A percentile compares a stretch with the other conserved stretches of the same genome.
phyloP scores from a whole-genome alignment of 2,888 invertebrate species.

The Mactromeris polynyma region DNA sequence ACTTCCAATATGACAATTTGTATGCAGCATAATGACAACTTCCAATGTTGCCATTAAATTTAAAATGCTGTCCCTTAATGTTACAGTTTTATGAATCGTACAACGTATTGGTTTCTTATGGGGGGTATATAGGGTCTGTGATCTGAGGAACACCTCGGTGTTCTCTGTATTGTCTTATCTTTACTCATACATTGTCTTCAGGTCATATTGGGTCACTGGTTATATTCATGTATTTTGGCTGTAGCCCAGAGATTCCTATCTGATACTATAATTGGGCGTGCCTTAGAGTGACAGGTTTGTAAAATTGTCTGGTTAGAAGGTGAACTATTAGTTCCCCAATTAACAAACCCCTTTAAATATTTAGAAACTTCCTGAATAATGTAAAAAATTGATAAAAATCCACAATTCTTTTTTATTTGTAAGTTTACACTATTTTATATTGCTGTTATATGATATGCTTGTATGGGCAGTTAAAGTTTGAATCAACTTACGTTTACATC shows the following conservation, averaged over 20 bases:
- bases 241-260: neutral
- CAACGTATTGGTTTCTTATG: neutral
- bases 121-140: neutral
- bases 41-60: neutral
- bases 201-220: neutral
- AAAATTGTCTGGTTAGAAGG: neutral
- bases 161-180: neutral
- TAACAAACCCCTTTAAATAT: too few species aligned
- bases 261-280: constrained; percentile 18
- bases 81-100: neutral
- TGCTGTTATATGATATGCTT: too few species aligned
- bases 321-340: too few species aligned
- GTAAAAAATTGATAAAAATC: too few species aligned
- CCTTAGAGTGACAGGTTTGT: neutral
- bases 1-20: neutral
- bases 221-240: neutral
- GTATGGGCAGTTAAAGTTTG: too few species aligned
- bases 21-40: neutral
- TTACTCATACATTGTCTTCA: neutral
- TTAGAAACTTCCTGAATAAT: too few species aligned
- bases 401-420: too few species aligned
- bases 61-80: neutral
- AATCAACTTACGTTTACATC: too few species aligned
- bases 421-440: too few species aligned
- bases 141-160: neutral